phyloP scores from a whole-genome alignment of 2,113 vertebrate species.

The Chloebia gouldiae region DNA sequence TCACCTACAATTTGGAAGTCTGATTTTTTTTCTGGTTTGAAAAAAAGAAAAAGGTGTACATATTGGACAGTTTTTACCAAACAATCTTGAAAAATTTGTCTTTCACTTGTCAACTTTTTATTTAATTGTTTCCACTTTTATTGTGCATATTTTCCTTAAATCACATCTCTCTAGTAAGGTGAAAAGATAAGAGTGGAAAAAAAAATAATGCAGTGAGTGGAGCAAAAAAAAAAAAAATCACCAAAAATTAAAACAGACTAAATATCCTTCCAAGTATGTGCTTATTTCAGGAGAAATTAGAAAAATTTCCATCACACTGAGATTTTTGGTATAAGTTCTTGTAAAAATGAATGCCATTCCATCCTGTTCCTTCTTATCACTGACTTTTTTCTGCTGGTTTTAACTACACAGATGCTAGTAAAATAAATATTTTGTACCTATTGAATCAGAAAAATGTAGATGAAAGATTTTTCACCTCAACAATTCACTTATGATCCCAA shows the following conservation, averaged over 20 bases:
- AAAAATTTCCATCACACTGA: background rate
- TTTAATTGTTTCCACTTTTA: background rate
- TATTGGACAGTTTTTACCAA: background rate
- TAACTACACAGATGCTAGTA: background rate
- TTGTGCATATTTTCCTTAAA: background rate
- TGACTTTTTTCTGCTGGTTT: background rate
- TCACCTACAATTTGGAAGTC: background rate
- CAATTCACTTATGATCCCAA: background rate
- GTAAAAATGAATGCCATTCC: background rate
- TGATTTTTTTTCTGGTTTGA: background rate
- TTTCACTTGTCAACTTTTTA: background rate
- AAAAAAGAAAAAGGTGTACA: background rate
- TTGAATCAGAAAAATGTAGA: background rate
- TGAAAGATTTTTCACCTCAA: background rate
- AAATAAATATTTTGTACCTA: background rate
- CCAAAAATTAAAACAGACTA: background rate
- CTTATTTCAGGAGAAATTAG: background rate
- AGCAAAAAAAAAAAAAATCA: fast-evolving
- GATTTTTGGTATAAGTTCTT: background rate
- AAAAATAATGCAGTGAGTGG: background rate
- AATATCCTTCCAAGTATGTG: background rate
- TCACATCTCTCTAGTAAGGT: background rate
- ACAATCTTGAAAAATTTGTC: background rate
- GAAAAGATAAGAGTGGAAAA: background rate
- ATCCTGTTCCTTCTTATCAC: fast-evolving